Conservation (phyloP, 2,888 invertebrate genomes). For the Drosophila mercatorum region DNA sequence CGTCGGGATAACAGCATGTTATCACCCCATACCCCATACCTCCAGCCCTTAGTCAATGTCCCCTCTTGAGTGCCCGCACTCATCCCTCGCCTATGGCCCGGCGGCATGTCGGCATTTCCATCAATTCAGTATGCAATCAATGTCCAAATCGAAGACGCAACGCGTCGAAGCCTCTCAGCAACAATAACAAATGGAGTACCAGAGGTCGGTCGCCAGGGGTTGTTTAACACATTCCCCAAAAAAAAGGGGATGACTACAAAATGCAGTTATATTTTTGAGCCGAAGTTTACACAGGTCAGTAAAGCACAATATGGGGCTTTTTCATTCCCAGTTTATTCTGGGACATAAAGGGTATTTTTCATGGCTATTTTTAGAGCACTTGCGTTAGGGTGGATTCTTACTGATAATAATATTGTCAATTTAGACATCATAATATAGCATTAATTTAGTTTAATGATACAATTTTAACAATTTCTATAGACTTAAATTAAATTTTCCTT, state of each 20-base stretch:
- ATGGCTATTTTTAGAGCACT: not conserved
- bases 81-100: not conserved
- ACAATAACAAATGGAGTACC: slow-evolving; percentile 50
- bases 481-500: not conserved
- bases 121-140: slow-evolving; percentile 83
- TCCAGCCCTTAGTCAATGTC: not conserved
- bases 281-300: slow-evolving; percentile 23
- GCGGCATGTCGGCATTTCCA: slow-evolving; percentile 57
- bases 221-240: slow-evolving; percentile 33
- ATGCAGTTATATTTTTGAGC: slow-evolving; percentile 17
- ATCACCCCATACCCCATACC: slow-evolving; percentile 23
- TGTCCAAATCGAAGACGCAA: slow-evolving; percentile 76
- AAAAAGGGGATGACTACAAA: not conserved
- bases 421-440: not conserved
- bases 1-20: slow-evolving; percentile 59
- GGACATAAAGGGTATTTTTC: not conserved
- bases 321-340: not conserved
- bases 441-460: not conserved
- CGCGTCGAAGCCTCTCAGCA: slow-evolving; percentile 64
- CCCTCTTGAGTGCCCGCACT: not conserved
- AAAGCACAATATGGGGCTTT: not conserved
- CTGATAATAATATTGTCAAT: not conserved
- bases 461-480: not conserved
- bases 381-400: not conserved
- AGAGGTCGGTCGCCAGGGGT: slow-evolving; percentile 29